These are phyloP conservation scores for Dendrophyllia cribrosa DNA, from an alignment of 64 coral and sea anemone species.

Conservation along the genomic window DNA sequence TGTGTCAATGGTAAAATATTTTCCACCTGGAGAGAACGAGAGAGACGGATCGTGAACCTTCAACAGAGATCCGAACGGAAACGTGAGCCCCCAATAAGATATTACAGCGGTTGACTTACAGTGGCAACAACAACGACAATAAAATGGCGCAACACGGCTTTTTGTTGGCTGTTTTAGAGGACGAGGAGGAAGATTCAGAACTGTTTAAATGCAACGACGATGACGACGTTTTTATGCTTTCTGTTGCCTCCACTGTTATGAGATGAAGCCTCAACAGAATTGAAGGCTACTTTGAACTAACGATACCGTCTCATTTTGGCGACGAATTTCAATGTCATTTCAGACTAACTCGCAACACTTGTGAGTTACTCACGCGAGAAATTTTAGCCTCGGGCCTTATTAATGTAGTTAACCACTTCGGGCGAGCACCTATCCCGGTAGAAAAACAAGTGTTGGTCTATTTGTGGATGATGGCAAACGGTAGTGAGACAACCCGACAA, in stretches of 20 bases:
- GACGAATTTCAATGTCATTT: too few relatives aligned
- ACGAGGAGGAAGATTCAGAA: too few relatives aligned
- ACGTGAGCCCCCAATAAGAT: constrained; percentile 29
- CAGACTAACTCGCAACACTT: constrained; percentile 37
- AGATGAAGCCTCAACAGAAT: constrained; percentile 13
- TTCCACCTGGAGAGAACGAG: too few relatives aligned
- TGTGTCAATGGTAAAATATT: too few relatives aligned
- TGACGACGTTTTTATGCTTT: constrained; percentile 9
- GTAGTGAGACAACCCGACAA: not conserved
- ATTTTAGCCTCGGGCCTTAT: constrained; percentile 12
- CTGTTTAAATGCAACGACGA: not conserved
- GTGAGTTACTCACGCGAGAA: constrained; percentile 45
- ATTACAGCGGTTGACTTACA: constrained; percentile 29
- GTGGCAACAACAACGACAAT: not conserved
- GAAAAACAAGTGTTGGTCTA: not conserved
- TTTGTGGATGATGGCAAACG: not conserved
- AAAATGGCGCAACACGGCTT: constrained; percentile 6
- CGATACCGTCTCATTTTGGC: constrained; percentile 6
- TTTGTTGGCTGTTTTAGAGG: not conserved
- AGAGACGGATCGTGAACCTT: constrained; percentile 31
- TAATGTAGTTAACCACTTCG: constrained; percentile 20
- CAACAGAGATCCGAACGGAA: constrained; percentile 17
- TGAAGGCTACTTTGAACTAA: constrained; percentile 1
- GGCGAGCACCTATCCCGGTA: not conserved
- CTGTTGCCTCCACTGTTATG: constrained; percentile 6